Base-by-base conservation (phyloP, 2,888 invertebrate species). In the Nymphalis c-album region DNA sequence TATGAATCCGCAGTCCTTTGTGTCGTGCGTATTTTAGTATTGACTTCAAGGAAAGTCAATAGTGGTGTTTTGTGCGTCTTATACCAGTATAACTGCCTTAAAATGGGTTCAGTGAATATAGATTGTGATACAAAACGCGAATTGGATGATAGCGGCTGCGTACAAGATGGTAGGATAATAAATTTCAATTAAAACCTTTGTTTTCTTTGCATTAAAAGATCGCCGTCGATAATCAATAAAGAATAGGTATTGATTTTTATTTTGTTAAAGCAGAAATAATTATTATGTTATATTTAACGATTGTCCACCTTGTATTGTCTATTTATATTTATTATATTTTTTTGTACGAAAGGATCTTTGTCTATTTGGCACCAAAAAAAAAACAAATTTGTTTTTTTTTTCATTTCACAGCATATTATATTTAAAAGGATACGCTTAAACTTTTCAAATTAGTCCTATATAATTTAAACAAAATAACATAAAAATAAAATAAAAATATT, bases 81-180 rank as follows among this genome's bases (percentile, higher is more conserved):
- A 48, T 60, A 46, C 45, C 35, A 47, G 26, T 62, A 58, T 64
- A 76, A 76, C 73, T 71, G 53, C 64, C 67, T 69, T 63, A 81
- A 80, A 80, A 90, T 90, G 90, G 85, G 78, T 47, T 78, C 84
- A 31, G 64, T 80, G 63, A 76, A 78, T 66, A 75, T 77, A 45
- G 85, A 82, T 64, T 76, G 73, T 61, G 80, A 77, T 7, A 45
- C 68, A 2, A 81, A 80, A 63, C 77, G 72, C n/a, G 86, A 85
- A 16, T 63, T 87, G 35, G 79, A 87, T 62, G 87, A 87, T 61
- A 86, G 86, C 63, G 87, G 87, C 55, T 84, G 82, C 68, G 81
- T 82, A 8, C 81, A 85, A 60, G 86, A 85, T 60, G 86, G 88
- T 88, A 75, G 77, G 81, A 75, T n/a, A 61, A 58, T 1, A 20